A percentile compares a stretch with the other conserved stretches of the same genome.
phyloP scores from a whole-genome alignment of 2,113 vertebrate species.

The Thamnophis sirtalis region DNA sequence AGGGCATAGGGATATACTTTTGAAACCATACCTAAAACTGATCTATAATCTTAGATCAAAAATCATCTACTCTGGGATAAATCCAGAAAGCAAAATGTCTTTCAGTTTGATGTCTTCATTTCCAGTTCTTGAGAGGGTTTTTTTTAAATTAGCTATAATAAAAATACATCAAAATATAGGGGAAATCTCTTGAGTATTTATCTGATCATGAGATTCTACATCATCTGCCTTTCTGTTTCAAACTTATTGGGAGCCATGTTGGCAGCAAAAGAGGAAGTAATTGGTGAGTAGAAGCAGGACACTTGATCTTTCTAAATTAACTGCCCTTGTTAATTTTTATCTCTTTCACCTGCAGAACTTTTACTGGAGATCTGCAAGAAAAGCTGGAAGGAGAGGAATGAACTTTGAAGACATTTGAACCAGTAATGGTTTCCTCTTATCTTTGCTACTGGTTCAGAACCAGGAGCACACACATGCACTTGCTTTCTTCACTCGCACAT shows the following conservation, averaged over 20 bases:
- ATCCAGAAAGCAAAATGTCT: conserved; percentile 28
- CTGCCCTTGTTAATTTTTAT: not conserved
- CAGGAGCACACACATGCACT: no score
- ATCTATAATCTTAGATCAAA: conserved; percentile 52
- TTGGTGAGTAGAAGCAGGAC: not conserved
- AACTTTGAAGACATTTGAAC: not conserved
- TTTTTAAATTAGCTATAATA: conserved; percentile 37
- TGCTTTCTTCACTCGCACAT: no score
- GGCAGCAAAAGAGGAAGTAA: not conserved
- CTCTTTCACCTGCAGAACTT: not conserved
- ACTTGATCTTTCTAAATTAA: not conserved
- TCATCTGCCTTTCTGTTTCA: not conserved
- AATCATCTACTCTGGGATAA: not conserved
- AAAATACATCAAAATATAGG: conserved; percentile 39
- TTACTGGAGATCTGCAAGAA: not conserved
- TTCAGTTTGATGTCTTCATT: conserved; percentile 35
- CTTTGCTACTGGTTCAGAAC: no score
- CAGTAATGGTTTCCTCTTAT: no score
- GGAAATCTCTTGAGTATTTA: conserved; percentile 3
- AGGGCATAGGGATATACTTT: conserved; percentile 57
- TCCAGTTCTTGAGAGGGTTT: conserved; percentile 28
- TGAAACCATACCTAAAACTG: conserved; percentile 51
- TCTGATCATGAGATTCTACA: not conserved
- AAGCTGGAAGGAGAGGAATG: not conserved
- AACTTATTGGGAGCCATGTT: not conserved